Evolutionary conservation across 2,888 invertebrate genomes (phyloP).

Genomic region (Zootermopsis nevadensis): DNA sequence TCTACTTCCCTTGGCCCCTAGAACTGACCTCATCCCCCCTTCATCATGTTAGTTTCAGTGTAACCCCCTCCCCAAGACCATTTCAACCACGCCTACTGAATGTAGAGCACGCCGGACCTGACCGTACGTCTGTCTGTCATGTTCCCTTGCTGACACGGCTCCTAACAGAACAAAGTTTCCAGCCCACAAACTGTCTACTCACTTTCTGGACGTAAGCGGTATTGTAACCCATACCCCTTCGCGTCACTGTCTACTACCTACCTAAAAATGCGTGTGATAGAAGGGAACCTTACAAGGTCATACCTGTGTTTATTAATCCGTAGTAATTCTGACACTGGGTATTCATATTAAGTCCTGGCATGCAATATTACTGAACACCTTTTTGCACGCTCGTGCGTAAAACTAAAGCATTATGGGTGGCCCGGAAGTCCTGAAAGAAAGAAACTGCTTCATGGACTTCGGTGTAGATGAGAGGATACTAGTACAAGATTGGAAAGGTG

Average conservation of each 20-base stretch:
- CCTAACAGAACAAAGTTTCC: conserved; percentile 18
- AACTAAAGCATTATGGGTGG: no score
- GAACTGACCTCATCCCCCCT: conserved; percentile 28
- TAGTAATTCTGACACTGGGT: no score
- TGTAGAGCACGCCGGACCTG: neutral
- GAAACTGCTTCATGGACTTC: no score
- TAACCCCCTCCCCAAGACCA: neutral
- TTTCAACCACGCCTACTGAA: conserved; percentile 29
- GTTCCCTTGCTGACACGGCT: conserved; percentile 17
- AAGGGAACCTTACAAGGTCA: conserved; percentile 1
- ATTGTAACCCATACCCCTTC: neutral
- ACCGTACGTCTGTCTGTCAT: conserved; percentile 14
- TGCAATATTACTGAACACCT: no score
- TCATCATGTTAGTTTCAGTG: conserved; percentile 13
- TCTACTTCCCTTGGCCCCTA: conserved; percentile 8
- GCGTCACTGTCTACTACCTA: neutral
- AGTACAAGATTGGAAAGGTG: no score
- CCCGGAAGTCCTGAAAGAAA: no score
- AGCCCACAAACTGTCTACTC: conserved; percentile 28
- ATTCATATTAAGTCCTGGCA: no score
- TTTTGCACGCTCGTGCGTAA: no score
- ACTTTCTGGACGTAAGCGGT: conserved; percentile 29
- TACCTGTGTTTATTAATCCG: neutral
- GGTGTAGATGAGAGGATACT: no score
- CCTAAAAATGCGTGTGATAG: neutral